A percentile compares a stretch with the other conserved stretches of the same genome.
Evolutionary conservation across 2,797 vertebrate species (phyloP).

Genomic region (Myotis vivesi): DNA sequence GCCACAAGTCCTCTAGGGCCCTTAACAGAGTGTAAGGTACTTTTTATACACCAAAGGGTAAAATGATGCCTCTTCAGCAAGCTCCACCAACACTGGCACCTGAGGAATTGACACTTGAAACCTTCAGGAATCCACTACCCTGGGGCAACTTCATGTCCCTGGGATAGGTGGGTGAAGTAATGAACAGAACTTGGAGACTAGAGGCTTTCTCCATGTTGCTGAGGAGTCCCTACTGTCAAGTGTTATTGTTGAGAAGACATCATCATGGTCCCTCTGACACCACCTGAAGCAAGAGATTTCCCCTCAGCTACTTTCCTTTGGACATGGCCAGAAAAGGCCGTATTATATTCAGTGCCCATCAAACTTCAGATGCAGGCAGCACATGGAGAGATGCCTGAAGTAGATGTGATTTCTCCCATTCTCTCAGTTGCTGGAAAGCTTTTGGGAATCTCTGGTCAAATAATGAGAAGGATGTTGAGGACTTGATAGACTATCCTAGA

Average conservation of each 20-base stretch:
- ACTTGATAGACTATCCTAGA: not conserved
- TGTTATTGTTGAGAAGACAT: not conserved
- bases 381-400: not conserved
- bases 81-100: not conserved
- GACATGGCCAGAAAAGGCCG: not conserved
- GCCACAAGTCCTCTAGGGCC: not conserved
- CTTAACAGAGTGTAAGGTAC: too few species aligned
- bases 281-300: not conserved
- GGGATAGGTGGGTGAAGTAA: not conserved
- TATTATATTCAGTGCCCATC: not conserved
- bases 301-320: not conserved
- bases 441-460: not conserved
- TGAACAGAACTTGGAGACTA: not conserved
- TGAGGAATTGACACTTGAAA: not conserved
- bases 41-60: too few species aligned
- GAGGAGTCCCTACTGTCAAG: not conserved
- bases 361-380: not conserved
- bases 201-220: not conserved
- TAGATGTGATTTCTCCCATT: not conserved
- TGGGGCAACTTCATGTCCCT: not conserved
- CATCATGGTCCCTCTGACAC: not conserved
- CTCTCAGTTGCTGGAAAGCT: not conserved
- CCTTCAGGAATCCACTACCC: not conserved
- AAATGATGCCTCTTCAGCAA: too few species aligned
- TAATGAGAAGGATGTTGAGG: not conserved